Base-by-base conservation (phyloP, 2,113 vertebrate species). In the Nibea coibor region DNA sequence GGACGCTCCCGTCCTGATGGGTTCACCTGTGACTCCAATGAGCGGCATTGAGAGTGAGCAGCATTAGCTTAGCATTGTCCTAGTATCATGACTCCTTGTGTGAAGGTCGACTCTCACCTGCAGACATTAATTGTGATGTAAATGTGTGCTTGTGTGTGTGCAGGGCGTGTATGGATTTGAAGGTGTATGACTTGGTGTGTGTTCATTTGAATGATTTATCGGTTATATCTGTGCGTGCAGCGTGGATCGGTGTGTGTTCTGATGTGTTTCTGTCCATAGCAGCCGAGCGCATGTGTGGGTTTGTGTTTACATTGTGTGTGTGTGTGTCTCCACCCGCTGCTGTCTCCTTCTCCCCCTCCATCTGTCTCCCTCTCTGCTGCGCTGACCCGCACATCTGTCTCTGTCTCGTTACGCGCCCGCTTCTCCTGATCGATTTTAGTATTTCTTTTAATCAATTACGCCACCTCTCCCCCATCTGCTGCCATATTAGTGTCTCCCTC, bases 391-490 rank as follows among this genome's bases (percentile, higher is more conserved):
- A 66, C 86, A 92, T 94, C 90, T 90, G 82, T 94, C 89, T 90
- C 82, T 85, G 87, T 91, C 92, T 92, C 56, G 79, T 93, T 92
- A 86, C 58, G 9, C 64, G 16, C 79, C 72, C 10, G 61, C 82
- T 45, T 73, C 88, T 83, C 77, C 83, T 81, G 85, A 93, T 93
- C 83, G 90, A 90, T 94, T 93, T 93, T 84, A 85, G 88, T 91
- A 88, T 91, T 92, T 91, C 64, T 81, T 85, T 88, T 84, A 84
- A 92, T 93, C 89, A 89, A 88, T 94, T 89, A 92, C 79, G 19
- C 82, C 85, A 87, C 88, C 88, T 87, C 89, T 75, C 70, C 72
- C 79, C 83, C 88, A 80, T 91, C 88, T 87, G 89, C 88, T 93
- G 88, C 88, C 90, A 85, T 91, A 88, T 93, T 87, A 92, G 82